phyloP scores from a whole-genome alignment of 2,797 vertebrate species.

The Danio albolineatus region DNA sequence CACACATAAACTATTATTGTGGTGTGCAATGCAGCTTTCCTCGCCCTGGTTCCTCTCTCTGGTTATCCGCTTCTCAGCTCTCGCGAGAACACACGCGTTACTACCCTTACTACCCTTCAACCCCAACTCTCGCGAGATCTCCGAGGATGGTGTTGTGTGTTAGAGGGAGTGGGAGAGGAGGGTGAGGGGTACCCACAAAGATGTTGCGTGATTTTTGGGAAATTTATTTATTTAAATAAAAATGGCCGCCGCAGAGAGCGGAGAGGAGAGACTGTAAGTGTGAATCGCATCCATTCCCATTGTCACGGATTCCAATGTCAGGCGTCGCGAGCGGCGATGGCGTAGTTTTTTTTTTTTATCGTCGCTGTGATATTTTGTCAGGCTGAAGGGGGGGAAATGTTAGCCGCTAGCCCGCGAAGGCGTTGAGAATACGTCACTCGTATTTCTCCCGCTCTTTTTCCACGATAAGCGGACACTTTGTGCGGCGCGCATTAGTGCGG shows the following conservation, averaged over 20 bases:
- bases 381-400: slow-evolving; percentile 60
- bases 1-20: slow-evolving; percentile 14
- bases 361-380: slow-evolving; percentile 71
- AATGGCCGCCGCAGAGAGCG: slow-evolving; percentile 91
- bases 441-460: slow-evolving; percentile 68
- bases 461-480: slow-evolving; percentile 62
- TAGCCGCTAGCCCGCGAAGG: slow-evolving; percentile 75
- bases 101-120: background rate
- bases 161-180: slow-evolving; percentile 75
- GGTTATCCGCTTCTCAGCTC: slow-evolving; percentile 38
- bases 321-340: slow-evolving; percentile 62
- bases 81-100: slow-evolving; percentile 53
- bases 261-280: slow-evolving; percentile 89
- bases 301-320: slow-evolving; percentile 55
- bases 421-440: slow-evolving; percentile 83
- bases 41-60: slow-evolving; percentile 51
- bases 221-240: slow-evolving; percentile 90
- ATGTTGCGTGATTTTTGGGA: slow-evolving; percentile 85
- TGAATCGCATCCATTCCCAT: slow-evolving; percentile 71
- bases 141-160: slow-evolving; percentile 71
- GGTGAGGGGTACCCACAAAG: slow-evolving; percentile 77
- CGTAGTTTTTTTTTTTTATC: slow-evolving; percentile 67
- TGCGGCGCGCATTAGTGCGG: slow-evolving; percentile 46
- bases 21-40: slow-evolving; percentile 53
- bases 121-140: slow-evolving; percentile 57